phyloP scores from a whole-genome alignment of 2,888 invertebrate genomes.

The Erebia palarica region DNA sequence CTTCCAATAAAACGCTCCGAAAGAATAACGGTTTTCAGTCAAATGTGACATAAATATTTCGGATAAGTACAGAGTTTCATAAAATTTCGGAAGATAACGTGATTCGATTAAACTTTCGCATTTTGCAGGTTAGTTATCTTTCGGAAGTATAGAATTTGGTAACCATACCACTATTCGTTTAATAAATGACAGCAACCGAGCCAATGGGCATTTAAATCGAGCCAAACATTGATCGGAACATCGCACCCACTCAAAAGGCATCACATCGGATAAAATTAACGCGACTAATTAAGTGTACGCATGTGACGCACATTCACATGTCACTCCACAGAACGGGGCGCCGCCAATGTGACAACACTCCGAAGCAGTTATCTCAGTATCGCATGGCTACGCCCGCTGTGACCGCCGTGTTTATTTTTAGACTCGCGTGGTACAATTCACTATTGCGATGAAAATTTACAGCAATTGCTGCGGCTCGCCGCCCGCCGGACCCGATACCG shows the following conservation, averaged over 20 bases:
- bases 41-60: slow-evolving; percentile 43
- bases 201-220: slow-evolving; percentile 4
- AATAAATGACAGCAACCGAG: neutral
- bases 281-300: slow-evolving; percentile 59
- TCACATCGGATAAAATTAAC: slow-evolving; percentile 54
- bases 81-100: slow-evolving; percentile 20
- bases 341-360: slow-evolving; percentile 55
- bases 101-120: slow-evolving; percentile 2
- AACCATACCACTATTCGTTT: neutral
- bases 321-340: slow-evolving; percentile 59
- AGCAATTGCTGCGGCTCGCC: slow-evolving; percentile 55
- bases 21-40: slow-evolving; percentile 60
- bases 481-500: slow-evolving; percentile 65
- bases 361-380: slow-evolving; percentile 71
- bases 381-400: slow-evolving; percentile 71
- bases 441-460: slow-evolving; percentile 75
- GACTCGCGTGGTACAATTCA: slow-evolving; percentile 70
- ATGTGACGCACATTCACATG: slow-evolving; percentile 58
- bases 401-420: slow-evolving; percentile 76
- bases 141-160: neutral
- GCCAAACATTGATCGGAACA: slow-evolving; percentile 18
- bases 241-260: slow-evolving; percentile 23
- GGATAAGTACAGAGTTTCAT: slow-evolving; percentile 36
- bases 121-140: neutral
- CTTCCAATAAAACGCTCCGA: slow-evolving; percentile 61